A percentile compares a stretch with the other conserved stretches of the same genome.
Evolutionary conservation across 2,888 invertebrate species (phyloP).

Genomic region (Noctua janthe): DNA sequence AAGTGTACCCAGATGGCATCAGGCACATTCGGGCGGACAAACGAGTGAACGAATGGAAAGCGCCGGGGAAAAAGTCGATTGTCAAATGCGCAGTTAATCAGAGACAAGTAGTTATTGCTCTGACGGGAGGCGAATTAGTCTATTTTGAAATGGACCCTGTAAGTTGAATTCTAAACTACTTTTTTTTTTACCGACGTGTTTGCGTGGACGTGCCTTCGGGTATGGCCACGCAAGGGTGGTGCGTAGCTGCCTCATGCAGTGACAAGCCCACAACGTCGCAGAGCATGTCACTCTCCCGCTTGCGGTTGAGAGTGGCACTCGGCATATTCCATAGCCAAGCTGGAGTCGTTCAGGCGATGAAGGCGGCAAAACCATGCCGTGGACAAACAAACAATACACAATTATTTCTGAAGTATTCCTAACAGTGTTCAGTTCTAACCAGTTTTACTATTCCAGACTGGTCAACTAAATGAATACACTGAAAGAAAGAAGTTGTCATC

Average conservation of each 20-base stretch:
- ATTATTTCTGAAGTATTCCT: constrained; percentile 18
- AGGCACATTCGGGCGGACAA: constrained; percentile 99
- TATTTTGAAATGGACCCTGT: constrained; percentile 99
- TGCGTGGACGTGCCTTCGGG: constrained; percentile 79
- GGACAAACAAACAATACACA: constrained; percentile 84
- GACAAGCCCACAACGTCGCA: constrained; percentile 92
- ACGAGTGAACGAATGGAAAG: constrained; percentile 99
- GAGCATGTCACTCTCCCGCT: constrained; percentile 89
- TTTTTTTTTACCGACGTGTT: constrained; percentile 80
- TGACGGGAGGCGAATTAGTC: constrained; percentile 99
- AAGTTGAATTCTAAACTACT: constrained; percentile 81
- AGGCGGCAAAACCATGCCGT: constrained; percentile 93
- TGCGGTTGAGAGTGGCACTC: constrained; percentile 89
- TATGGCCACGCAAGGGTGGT: constrained; percentile 78
- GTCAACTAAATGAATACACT: constrained; percentile 99
- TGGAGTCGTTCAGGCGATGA: constrained; percentile 93
- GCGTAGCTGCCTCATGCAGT: constrained; percentile 90
- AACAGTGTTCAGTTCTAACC: constrained; percentile 30
- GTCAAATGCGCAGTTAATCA: constrained; percentile 99
- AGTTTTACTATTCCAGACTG: constrained; percentile 93
- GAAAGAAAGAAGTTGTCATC: constrained; percentile 99
- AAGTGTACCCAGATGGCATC: constrained; percentile 99
- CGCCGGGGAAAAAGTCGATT: constrained; percentile 99
- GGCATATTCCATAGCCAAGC: constrained; percentile 94
- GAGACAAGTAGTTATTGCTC: constrained; percentile 99